phyloP scores from a whole-genome alignment of 2,113 vertebrate genomes.

The Oryzias woworae region DNA sequence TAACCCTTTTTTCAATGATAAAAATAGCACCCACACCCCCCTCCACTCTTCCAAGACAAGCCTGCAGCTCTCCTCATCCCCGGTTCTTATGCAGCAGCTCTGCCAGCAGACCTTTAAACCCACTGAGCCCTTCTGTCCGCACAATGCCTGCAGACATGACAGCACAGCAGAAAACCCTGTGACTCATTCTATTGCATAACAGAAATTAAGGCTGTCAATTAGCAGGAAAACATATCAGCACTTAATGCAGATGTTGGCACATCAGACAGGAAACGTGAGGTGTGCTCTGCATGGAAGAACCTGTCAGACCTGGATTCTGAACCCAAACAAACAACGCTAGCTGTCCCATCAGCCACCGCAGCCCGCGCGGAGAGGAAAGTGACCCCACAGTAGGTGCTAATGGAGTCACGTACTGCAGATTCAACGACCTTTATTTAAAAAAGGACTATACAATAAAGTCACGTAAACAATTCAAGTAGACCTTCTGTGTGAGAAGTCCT shows the following conservation, averaged over 20 bases:
- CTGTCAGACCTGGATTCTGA: too few relatives aligned
- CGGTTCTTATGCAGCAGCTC: conserved; percentile 26
- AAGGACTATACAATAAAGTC: too few relatives aligned
- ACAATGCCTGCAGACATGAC: conserved; percentile 2
- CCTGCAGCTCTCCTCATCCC: conserved; percentile 40
- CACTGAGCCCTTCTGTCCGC: conserved; percentile 5
- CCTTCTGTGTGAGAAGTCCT: too few relatives aligned
- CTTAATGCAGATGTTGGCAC: background rate
- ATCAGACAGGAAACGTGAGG: too few relatives aligned
- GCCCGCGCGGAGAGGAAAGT: too few relatives aligned
- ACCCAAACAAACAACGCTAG: too few relatives aligned
- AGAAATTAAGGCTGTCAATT: conserved; percentile 18
- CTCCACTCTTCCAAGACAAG: conserved; percentile 5
- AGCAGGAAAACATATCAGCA: conserved; percentile 18
- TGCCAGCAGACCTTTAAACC: conserved; percentile 20
- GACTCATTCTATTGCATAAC: conserved; percentile 28
- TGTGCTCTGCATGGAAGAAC: too few relatives aligned
- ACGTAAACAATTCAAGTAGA: too few relatives aligned
- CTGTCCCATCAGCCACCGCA: too few relatives aligned
- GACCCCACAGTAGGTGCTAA: too few relatives aligned
- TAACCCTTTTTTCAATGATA: background rate
- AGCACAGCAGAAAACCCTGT: conserved; percentile 5
- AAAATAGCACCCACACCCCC: background rate
- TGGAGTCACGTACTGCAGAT: too few relatives aligned
- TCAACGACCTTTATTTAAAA: too few relatives aligned